A percentile compares a stretch with the other conserved stretches of the same genome.
Evolutionary conservation across 1,140 invertebrate genomes (phyloP).

Genomic region (Oryzaephilus surinamensis): DNA sequence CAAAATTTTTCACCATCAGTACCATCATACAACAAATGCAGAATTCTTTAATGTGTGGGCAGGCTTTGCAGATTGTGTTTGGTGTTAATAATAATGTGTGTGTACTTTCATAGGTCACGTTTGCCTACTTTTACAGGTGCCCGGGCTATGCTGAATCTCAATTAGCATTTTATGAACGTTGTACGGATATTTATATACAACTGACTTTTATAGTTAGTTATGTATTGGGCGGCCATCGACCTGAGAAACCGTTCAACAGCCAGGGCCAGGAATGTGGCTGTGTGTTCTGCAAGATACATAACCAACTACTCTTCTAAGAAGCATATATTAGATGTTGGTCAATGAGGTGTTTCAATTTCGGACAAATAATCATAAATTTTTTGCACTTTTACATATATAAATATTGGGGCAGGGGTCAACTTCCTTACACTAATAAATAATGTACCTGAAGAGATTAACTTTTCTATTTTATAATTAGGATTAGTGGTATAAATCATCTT

Average conservation of each 20-base stretch:
- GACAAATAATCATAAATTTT: not conserved
- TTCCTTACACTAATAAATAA: not conserved
- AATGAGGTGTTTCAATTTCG: conserved; percentile 7
- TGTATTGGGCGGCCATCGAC: conserved; percentile 29
- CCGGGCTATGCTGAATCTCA: conserved; percentile 11
- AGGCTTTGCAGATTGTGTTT: conserved; percentile 4
- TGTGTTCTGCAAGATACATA: conserved; percentile 12
- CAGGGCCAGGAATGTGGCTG: conserved; percentile 22
- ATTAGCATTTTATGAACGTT: conserved; percentile 21
- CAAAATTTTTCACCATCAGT: too few relatives aligned
- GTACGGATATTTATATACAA: conserved; percentile 14
- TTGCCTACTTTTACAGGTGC: conserved; percentile 13
- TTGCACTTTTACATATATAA: not conserved
- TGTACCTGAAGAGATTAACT: too few relatives aligned
- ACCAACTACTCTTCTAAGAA: conserved; percentile 7
- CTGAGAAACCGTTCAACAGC: conserved; percentile 26
- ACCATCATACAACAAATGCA: too few relatives aligned
- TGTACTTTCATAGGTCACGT: conserved; percentile 15
- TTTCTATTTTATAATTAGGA: too few relatives aligned
- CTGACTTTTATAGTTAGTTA: conserved; percentile 12
- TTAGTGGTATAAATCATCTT: too few relatives aligned
- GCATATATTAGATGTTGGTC: conserved; percentile 8
- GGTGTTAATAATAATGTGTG: conserved; percentile 1
- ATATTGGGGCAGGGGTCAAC: not conserved
- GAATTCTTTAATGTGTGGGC: too few relatives aligned